Conservation (phyloP, 2,797 vertebrate species). For the Pristis pectinata region DNA sequence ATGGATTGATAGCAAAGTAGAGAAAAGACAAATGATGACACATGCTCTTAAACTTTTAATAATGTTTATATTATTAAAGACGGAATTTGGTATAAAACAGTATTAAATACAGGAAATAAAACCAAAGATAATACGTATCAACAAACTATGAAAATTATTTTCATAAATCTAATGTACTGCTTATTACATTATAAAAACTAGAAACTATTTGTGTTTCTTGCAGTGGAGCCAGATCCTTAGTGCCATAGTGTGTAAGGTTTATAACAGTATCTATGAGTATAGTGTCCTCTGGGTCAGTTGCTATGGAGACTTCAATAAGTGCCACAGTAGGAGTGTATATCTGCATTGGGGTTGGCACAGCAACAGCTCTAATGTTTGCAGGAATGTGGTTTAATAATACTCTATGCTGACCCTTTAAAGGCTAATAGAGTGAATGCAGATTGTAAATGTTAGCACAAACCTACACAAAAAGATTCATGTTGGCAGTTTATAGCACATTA, state of each 20-base stretch:
- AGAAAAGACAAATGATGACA: neutral
- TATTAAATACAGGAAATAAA: neutral
- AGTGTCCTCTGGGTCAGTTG: slow-evolving; percentile 36
- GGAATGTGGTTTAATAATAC: slow-evolving; percentile 36
- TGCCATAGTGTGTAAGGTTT: slow-evolving; percentile 27
- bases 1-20: neutral
- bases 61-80: neutral
- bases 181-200: slow-evolving; percentile 18
- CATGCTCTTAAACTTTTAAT: neutral
- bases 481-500: slow-evolving; percentile 37
- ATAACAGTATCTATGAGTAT: slow-evolving; percentile 36
- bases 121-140: slow-evolving; percentile 8
- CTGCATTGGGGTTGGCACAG: slow-evolving; percentile 36
- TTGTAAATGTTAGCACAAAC: slow-evolving; percentile 38
- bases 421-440: slow-evolving; percentile 37
- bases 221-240: slow-evolving; percentile 4
- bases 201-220: slow-evolving; percentile 32
- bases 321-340: slow-evolving; percentile 37
- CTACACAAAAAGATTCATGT: slow-evolving; percentile 38
- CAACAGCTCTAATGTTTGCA: slow-evolving; percentile 35
- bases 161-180: neutral
- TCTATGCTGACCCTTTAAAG: slow-evolving; percentile 35
- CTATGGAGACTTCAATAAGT: slow-evolving; percentile 38
- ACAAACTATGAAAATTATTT: neutral
- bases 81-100: neutral